Evolutionary conservation across 2,113 vertebrate genomes (phyloP).

Genomic region (Chlamydotis undulata): DNA sequence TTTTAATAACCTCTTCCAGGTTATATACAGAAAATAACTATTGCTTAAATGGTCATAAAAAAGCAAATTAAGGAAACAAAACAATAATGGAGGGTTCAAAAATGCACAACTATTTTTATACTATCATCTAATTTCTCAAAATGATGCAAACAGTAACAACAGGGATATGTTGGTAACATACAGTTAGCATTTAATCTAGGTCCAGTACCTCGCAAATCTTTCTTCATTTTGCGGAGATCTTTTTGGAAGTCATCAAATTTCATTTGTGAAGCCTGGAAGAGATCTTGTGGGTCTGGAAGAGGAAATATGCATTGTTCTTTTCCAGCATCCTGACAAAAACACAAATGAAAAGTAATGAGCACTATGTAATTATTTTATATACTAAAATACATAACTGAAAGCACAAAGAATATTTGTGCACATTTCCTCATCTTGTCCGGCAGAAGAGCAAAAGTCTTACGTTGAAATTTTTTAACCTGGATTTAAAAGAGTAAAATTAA

Average conservation of each 20-base stretch:
- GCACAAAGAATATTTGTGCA: background rate
- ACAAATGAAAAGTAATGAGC: background rate
- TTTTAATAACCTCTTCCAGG: background rate
- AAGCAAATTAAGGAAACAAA: background rate
- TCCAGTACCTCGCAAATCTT: slow-evolving; percentile 88
- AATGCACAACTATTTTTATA: background rate
- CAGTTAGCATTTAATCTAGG: background rate
- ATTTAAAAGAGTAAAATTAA: slow-evolving; percentile 15
- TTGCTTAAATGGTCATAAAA: background rate
- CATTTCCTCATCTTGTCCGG: background rate
- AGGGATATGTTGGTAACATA: background rate
- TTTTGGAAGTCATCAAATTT: slow-evolving; percentile 98
- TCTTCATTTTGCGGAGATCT: slow-evolving; percentile 89
- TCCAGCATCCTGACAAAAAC: slow-evolving; percentile 86
- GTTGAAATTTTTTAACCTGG: background rate
- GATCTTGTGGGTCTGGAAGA: slow-evolving; percentile 94
- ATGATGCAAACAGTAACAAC: background rate
- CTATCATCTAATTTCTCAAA: background rate
- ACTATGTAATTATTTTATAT: background rate
- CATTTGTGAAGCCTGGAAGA: slow-evolving; percentile 95
- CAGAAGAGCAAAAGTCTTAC: slow-evolving; percentile 48
- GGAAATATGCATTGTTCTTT: slow-evolving; percentile 91
- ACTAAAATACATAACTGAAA: background rate
- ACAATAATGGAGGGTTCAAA: background rate
- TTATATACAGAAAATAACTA: background rate